Base-by-base conservation (phyloP, 2,797 vertebrate genomes). In the Tenualosa thibaudeaui region DNA sequence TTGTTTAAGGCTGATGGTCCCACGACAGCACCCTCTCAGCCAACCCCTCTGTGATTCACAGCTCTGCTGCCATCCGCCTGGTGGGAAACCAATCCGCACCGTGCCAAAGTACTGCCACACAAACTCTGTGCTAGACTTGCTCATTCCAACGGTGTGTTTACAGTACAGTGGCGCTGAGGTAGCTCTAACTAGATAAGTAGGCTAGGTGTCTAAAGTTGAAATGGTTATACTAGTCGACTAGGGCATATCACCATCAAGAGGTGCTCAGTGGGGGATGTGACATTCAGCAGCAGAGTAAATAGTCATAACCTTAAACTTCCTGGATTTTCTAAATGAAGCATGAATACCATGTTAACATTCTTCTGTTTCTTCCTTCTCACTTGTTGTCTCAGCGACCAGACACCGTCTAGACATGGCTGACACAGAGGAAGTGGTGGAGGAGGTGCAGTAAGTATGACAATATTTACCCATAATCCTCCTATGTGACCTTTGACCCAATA, bases 361-460 rank as follows among this genome's bases (percentile, higher is more conserved):
- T 71, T 43, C 37, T 46, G 37, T 46, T 46, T 43, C 37, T 9
- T 78, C 15, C 22, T 46, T 46, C 15, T 78, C 7, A 17, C 13
- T 46, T 22, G 1, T 89, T 60, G 17, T 82, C 3, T 84, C 46
- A 15, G 40, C 7, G 8, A 82, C 24, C 89, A 94, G 91, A 85
- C 91, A 82, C 85, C 37, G 86, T 84, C 81, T 84, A 85, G 86
- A 88, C 82, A 95, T 94, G 94, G 85, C 94, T 24, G 93, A 93
- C 78, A 89, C 91, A 86, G 91, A 93, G 58, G 91, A 90, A 19
- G 84, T 93, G 26, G 31, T 87, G 83, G 91, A 90, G 0, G 93
- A 93, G 88, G 86, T 91, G 24, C 87, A 83, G 94, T 95, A 88
- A 92, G 94, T 92, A 86, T 65, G 10, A 46, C 19, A 50, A 7